phyloP scores from a whole-genome alignment of 2,797 vertebrate species.

The Lagothrix lagotricha region DNA sequence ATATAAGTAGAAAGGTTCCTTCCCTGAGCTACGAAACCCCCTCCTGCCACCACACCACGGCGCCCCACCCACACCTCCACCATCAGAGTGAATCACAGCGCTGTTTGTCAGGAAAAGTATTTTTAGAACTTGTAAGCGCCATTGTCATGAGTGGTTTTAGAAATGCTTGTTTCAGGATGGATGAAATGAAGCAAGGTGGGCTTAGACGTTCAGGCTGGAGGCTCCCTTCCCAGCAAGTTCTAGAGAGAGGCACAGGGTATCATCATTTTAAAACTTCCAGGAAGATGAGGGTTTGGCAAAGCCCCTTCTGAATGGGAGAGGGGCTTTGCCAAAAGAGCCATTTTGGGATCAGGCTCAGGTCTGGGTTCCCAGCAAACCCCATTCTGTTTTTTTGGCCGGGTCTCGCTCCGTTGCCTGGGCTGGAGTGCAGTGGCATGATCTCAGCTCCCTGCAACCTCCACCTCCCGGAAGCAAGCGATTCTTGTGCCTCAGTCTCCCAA shows the following conservation, averaged over 20 bases:
- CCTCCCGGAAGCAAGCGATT: neutral
- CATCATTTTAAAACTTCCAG: neutral
- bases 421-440: neutral
- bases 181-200: neutral
- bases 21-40: neutral
- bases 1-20: neutral
- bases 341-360: neutral
- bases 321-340: neutral
- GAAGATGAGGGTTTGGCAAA: neutral
- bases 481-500: neutral
- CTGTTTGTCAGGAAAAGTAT: slow-evolving; percentile 14
- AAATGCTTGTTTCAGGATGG: neutral
- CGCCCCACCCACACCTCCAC: neutral
- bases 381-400: neutral
- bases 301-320: neutral
- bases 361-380: neutral
- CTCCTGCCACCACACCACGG: accelerated
- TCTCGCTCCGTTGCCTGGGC: neutral
- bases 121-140: slow-evolving; percentile 46
- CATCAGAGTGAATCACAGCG: neutral
- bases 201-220: neutral
- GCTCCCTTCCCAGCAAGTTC: neutral
- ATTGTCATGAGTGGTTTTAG: neutral
- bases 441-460: neutral
- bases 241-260: neutral